phyloP scores from a whole-genome alignment of 2,888 invertebrate genomes.

The Drosophila peninsularis region DNA sequence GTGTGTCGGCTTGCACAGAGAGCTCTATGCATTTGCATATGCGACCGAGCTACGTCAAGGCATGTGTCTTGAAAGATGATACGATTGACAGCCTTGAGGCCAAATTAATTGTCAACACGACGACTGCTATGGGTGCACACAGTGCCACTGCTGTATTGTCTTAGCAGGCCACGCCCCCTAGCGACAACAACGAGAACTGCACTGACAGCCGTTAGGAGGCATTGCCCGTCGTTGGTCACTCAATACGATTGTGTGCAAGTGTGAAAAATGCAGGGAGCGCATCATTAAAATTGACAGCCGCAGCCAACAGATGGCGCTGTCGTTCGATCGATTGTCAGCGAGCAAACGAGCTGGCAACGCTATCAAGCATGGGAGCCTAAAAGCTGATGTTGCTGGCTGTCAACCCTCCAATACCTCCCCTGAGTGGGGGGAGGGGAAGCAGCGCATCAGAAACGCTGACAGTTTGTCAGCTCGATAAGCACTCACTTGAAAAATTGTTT shows the following conservation, averaged over 20 bases:
- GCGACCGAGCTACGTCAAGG: constrained; percentile 11
- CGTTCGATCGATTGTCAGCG: constrained; percentile 44
- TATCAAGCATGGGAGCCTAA: constrained; percentile 22
- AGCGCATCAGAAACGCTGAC: constrained; percentile 60
- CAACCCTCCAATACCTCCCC: constrained; percentile 9
- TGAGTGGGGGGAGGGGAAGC: constrained; percentile 17
- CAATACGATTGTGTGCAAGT: constrained; percentile 39
- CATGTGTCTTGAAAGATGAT: constrained; percentile 57
- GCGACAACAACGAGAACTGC: constrained; percentile 1
- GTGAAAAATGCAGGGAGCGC: constrained; percentile 45
- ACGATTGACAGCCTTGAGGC: constrained; percentile 63
- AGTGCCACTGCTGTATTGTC: constrained; percentile 55
- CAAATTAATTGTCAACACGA: constrained; percentile 77
- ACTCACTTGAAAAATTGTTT: constrained; percentile 57
- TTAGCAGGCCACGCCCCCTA: constrained; percentile 32
- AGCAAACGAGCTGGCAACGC: constrained; percentile 16
- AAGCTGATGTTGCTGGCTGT: constrained; percentile 44
- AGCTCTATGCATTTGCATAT: background rate
- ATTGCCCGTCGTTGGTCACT: constrained; percentile 13
- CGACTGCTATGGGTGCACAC: constrained; percentile 59
- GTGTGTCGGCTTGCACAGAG: no score
- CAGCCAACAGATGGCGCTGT: constrained; percentile 63
- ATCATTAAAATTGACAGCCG: constrained; percentile 74
- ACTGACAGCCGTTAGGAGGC: constrained; percentile 2
- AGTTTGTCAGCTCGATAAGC: constrained; percentile 70